Evolutionary conservation across 64 coral and sea anemone species (phyloP).

Genomic region (Porites australiensis): DNA sequence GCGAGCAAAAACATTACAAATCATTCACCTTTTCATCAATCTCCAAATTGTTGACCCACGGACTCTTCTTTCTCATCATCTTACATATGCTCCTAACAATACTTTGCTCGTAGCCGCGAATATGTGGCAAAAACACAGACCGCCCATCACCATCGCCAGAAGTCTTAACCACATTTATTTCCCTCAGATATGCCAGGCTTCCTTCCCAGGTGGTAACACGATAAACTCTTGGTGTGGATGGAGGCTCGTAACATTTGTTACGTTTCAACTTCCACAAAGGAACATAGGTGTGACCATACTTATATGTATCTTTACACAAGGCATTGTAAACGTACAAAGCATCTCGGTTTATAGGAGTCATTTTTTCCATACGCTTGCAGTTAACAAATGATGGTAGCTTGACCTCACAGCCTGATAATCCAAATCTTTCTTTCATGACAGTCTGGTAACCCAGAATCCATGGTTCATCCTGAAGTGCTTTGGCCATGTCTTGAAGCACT

Average conservation of each 20-base stretch:
- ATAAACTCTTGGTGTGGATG: background rate
- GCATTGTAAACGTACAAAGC: conserved; percentile 54
- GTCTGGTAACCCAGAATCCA: conserved; percentile 32
- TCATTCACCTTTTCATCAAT: conserved; percentile 7
- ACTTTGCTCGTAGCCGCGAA: conserved; percentile 15
- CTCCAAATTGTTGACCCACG: conserved; percentile 10
- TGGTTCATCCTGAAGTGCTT: conserved; percentile 6
- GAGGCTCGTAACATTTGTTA: background rate
- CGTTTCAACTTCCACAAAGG: background rate
- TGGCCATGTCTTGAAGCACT: background rate
- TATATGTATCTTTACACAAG: background rate
- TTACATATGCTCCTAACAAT: conserved; percentile 29
- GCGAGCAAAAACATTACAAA: no score
- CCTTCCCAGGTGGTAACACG: conserved; percentile 16
- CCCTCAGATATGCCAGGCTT: conserved; percentile 2
- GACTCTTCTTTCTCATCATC: background rate
- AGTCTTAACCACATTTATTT: background rate
- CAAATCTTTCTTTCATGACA: conserved; percentile 12
- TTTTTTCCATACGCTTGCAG: background rate
- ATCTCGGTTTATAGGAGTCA: conserved; percentile 9
- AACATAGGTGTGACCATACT: conserved; percentile 31
- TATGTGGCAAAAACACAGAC: conserved; percentile 27
- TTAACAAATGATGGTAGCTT: conserved; percentile 33
- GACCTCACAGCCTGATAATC: conserved; percentile 26
- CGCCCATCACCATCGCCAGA: background rate